Percentiles rank a stretch among this genome's conserved stretches.
Evolutionary conservation across 2,113 vertebrate genomes (phyloP).

Genomic region (Edolisoma coerulescens): DNA sequence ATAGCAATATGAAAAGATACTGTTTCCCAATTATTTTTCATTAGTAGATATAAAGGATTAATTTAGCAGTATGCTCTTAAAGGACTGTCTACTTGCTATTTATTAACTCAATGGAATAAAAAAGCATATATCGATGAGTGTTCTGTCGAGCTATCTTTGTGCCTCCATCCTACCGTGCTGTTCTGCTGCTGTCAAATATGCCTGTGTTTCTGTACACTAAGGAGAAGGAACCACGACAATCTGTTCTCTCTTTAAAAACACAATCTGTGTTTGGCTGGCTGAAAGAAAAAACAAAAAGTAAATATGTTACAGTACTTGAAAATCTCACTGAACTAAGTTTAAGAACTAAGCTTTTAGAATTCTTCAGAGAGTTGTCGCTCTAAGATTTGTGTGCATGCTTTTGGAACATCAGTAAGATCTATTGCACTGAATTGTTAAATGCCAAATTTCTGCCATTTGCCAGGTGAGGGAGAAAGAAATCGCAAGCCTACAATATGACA

Average conservation of each 20-base stretch:
- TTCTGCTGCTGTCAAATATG: constrained; percentile 19
- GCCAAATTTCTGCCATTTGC: neutral
- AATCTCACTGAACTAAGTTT: constrained; percentile 42
- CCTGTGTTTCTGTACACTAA: constrained; percentile 57
- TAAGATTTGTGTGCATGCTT: neutral
- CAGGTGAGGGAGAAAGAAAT: neutral
- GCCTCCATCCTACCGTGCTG: neutral
- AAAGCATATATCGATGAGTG: neutral
- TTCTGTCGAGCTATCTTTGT: neutral
- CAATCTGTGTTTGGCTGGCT: constrained; percentile 70
- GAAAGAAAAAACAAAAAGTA: constrained; percentile 53
- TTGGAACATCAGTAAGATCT: neutral
- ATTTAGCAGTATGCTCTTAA: neutral
- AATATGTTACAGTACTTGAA: constrained; percentile 59
- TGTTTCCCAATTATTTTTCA: neutral
- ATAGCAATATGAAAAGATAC: neutral
- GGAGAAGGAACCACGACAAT: constrained; percentile 46
- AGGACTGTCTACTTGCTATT: neutral
- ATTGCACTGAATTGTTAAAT: neutral
- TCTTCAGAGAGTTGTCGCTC: neutral
- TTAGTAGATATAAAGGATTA: neutral
- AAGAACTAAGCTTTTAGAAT: neutral
- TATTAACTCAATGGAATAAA: neutral
- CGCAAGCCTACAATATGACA: neutral
- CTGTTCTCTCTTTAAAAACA: constrained; percentile 71